These are phyloP conservation scores for Limnothrissa miodon DNA, from an alignment of 2,113 vertebrate species.

Conservation along the genomic window DNA sequence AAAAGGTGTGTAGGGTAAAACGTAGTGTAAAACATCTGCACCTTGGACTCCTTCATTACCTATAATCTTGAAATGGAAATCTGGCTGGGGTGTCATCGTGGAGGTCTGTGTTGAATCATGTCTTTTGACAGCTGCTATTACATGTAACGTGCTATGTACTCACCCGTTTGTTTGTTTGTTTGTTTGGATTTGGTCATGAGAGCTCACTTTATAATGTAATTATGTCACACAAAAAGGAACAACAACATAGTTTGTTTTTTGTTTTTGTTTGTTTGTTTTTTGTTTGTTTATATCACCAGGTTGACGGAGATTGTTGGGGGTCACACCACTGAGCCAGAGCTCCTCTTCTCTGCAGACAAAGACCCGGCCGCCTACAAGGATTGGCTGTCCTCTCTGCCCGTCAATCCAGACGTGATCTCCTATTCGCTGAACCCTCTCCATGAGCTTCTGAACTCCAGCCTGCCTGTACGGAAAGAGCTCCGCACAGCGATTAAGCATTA, in stretches of 20 bases:
- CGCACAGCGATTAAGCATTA: slow-evolving; percentile 71
- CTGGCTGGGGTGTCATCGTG: no score
- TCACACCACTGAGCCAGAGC: slow-evolving; percentile 65
- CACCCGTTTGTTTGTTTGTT: not conserved
- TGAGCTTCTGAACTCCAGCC: slow-evolving; percentile 51
- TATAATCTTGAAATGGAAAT: no score
- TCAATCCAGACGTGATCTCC: slow-evolving; percentile 70
- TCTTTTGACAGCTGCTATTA: no score
- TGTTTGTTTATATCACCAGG: slow-evolving; percentile 56
- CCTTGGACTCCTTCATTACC: no score
- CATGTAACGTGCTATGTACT: not conserved
- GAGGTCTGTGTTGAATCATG: no score
- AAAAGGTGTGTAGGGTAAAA: no score
- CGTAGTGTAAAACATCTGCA: no score
- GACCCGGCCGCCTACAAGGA: slow-evolving; percentile 68
- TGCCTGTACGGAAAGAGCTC: slow-evolving; percentile 57
- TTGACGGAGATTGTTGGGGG: slow-evolving; percentile 69
- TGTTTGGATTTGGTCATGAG: no score
- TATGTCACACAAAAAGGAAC: no score
- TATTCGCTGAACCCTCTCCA: slow-evolving; percentile 78
- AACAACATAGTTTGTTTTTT: no score
- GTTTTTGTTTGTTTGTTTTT: no score
- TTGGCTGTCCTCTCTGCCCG: slow-evolving; percentile 68
- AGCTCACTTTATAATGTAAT: no score
- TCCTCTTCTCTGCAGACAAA: slow-evolving; percentile 74